A percentile compares a stretch with the other conserved stretches of the same genome.
Evolutionary conservation across 2,888 invertebrate genomes (phyloP).

Genomic region (Chalcis sispes): DNA sequence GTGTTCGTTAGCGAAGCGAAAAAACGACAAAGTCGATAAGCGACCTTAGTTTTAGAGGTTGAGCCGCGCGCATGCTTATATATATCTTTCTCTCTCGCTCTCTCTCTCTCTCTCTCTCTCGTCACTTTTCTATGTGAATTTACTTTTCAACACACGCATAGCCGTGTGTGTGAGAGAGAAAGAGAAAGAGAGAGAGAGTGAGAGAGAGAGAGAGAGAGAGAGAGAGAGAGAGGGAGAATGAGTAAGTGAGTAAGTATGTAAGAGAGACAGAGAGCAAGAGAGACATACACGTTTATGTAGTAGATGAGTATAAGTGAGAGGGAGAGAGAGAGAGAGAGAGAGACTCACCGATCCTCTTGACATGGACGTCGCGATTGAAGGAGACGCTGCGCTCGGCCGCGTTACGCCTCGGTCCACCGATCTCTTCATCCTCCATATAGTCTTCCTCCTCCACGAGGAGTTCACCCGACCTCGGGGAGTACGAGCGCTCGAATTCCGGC

Average conservation of each 20-base stretch:
- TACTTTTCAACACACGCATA: background rate
- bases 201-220: slow-evolving; percentile 23
- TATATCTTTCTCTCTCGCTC: no score
- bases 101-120: no score
- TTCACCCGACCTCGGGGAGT: slow-evolving; percentile 74
- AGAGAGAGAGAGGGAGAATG: slow-evolving; percentile 60
- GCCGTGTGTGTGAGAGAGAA: background rate
- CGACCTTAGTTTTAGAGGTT: background rate
- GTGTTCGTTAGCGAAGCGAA: slow-evolving; percentile 51
- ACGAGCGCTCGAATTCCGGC: slow-evolving; percentile 79
- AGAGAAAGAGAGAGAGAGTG: slow-evolving; percentile 22
- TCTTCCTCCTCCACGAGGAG: slow-evolving; percentile 53
- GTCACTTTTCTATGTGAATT: no score
- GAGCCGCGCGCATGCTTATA: background rate
- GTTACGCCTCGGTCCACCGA: slow-evolving; percentile 64
- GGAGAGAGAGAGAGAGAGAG: slow-evolving; percentile 37
- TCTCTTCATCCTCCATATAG: background rate
- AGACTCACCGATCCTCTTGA: slow-evolving; percentile 90
- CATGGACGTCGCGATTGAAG: slow-evolving; percentile 93
- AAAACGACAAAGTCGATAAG: slow-evolving; percentile 28
- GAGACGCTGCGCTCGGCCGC: slow-evolving; percentile 84
- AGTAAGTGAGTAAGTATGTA: background rate
- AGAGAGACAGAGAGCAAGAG: slow-evolving; percentile 26
- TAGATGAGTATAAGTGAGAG: no score
- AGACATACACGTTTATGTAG: slow-evolving; percentile 4